Evolutionary conservation across 1,140 invertebrate species (phyloP).

Genomic region (Triops longicaudatus): DNA sequence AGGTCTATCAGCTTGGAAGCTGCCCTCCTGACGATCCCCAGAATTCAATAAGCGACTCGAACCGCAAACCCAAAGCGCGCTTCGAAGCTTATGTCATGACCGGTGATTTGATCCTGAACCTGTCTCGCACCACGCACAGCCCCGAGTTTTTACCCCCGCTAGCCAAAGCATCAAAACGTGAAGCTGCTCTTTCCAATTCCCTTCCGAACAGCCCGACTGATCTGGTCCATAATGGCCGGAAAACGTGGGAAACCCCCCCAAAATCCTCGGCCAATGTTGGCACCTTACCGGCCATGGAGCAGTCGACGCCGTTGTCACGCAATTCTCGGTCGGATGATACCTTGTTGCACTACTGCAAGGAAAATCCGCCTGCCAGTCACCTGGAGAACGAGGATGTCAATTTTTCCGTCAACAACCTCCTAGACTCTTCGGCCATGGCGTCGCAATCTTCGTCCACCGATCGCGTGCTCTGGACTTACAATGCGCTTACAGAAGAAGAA

Average conservation of each 20-base stretch:
- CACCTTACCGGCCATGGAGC: slow-evolving; percentile 29
- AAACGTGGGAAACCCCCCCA: slow-evolving; percentile 33
- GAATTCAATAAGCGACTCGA: slow-evolving; percentile 26
- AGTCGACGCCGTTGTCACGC: slow-evolving; percentile 6
- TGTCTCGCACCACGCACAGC: slow-evolving; percentile 64
- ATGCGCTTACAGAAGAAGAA: slow-evolving; percentile 45
- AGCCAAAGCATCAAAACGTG: slow-evolving; percentile 52
- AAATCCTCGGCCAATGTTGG: slow-evolving; percentile 31
- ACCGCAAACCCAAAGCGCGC: slow-evolving; percentile 33
- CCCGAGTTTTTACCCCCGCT: slow-evolving; percentile 48
- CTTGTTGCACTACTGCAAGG: background rate
- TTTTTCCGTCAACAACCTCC: slow-evolving; percentile 20
- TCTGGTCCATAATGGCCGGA: slow-evolving; percentile 41
- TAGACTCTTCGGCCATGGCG: slow-evolving; percentile 5
- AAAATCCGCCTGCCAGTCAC: background rate
- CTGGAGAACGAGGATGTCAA: slow-evolving; percentile 22
- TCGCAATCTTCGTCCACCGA: slow-evolving; percentile 36
- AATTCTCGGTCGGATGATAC: slow-evolving; percentile 28
- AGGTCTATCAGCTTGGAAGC: background rate
- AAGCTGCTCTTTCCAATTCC: slow-evolving; percentile 54
- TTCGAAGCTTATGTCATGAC: slow-evolving; percentile 96
- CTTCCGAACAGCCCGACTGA: slow-evolving; percentile 72
- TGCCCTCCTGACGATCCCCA: background rate
- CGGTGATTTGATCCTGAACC: slow-evolving; percentile 86
- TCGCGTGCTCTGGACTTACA: slow-evolving; percentile 84